Conservation (phyloP, 2,888 invertebrate genomes). For the Apotomis turbidana region DNA sequence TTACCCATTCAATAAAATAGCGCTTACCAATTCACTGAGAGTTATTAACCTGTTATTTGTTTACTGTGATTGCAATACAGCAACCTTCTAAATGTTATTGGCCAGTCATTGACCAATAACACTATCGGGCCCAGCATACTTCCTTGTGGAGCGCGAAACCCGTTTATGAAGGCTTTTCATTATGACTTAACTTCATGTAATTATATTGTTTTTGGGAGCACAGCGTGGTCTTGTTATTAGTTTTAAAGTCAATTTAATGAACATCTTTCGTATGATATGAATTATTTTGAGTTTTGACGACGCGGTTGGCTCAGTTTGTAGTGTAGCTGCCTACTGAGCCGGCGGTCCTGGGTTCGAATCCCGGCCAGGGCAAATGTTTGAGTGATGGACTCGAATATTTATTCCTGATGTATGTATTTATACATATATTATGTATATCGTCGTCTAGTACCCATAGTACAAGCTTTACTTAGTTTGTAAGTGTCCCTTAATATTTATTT, state of each 20-base stretch:
- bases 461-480: too few relatives aligned
- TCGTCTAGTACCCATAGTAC: too few relatives aligned
- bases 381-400: too few relatives aligned
- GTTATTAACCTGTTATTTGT: not conserved
- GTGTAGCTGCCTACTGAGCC: too few relatives aligned
- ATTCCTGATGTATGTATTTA: too few relatives aligned
- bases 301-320: not conserved
- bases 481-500: too few relatives aligned
- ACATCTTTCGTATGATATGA: too few relatives aligned
- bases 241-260: not conserved
- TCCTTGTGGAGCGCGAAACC: constrained; percentile 35
- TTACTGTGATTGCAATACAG: constrained; percentile 14
- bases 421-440: too few relatives aligned
- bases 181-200: constrained; percentile 17
- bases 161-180: constrained; percentile 31
- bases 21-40: not conserved
- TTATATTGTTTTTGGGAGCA: constrained; percentile 2
- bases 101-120: constrained; percentile 34
- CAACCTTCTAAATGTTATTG: constrained; percentile 9
- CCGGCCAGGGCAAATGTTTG: too few relatives aligned
- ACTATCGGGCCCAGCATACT: constrained; percentile 19
- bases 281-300: too few relatives aligned
- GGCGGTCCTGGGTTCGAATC: too few relatives aligned
- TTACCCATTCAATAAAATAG: too few relatives aligned
- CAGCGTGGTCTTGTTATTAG: not conserved